Conservation (phyloP, 2,113 vertebrate species). For the Carettochelys insculpta region DNA sequence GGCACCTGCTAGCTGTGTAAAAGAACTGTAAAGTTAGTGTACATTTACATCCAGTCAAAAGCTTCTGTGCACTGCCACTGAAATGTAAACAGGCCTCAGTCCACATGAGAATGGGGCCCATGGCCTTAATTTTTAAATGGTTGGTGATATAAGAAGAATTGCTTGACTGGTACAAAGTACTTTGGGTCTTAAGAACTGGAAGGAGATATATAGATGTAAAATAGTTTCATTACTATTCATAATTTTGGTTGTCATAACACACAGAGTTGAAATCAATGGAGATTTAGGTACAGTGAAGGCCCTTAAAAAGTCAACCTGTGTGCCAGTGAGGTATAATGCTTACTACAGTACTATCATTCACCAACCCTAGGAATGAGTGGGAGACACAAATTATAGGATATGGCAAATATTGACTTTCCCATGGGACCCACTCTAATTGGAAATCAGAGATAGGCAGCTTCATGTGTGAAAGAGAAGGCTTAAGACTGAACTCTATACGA, state of each 20-base stretch:
- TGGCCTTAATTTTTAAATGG: neutral
- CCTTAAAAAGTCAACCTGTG: slow-evolving; percentile 10
- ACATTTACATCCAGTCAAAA: neutral
- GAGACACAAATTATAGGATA: neutral
- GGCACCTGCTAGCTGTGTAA: neutral
- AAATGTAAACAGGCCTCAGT: no score
- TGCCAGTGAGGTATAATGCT: neutral
- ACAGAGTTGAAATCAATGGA: neutral
- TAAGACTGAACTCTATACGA: neutral
- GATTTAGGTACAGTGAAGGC: neutral
- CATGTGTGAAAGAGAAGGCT: neutral
- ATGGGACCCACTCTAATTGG: neutral
- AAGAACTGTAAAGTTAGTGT: neutral
- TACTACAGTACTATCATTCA: neutral
- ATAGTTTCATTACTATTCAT: slow-evolving; percentile 10
- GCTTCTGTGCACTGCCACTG: neutral
- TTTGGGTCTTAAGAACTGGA: fast-evolving
- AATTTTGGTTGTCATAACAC: slow-evolving; percentile 12
- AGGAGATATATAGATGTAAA: neutral
- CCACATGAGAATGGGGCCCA: neutral
- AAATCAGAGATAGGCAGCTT: neutral
- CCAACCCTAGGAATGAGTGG: neutral
- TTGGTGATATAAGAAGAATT: neutral
- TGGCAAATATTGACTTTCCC: neutral
- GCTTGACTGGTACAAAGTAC: neutral